Evolutionary conservation across 2,113 vertebrate species (phyloP), one percentile per base, ranked within the genome.

Genomic region (Calidris pygmaea): DNA sequence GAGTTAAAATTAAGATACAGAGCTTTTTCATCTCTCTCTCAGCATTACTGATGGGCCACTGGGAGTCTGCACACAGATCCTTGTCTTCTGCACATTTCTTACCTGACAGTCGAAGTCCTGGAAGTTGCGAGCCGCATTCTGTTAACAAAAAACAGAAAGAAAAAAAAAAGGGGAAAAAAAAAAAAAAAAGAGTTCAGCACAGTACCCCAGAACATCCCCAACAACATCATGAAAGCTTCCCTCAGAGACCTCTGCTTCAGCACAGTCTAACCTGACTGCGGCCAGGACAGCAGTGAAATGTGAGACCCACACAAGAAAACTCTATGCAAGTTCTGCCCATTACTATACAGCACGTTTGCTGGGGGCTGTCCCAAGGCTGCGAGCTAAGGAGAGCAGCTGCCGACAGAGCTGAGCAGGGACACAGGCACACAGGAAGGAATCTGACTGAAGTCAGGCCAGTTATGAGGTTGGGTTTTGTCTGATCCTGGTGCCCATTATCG

Each of bases 21-120:
- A 37, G 12, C 7, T 29, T 89, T 76, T 34, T 67, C 29, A 55
- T 39, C 15, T 60, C 65, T 68, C 32, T 76, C 52, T 87, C 62
- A 77, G 68, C 41, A 27, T 59, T 63, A 62, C 55, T 55, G 41
- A 58, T 52, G 13, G 58, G 17, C 45, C 66, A 45, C 1, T 5
- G 24, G 37, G 35, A 92, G 14, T 16, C 52, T 89, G 37, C 29
- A 27, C 66, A 78, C 35, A 48, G 20, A 56, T 52, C 63, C 84
- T 89, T 63, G 41, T 39, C n/a, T 65, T 59, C 59, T 55, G 65
- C 52, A 66, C 2, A 6, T 29, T 77, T 84, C 98, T 98, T 97
- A 99, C 99, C 98, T 99, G 99, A 95, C 99, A 99, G 96, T 99
- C 98, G 50, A 99, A 99, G 96, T 99, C 99, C 98, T 99, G 99